Evolutionary conservation across 2,113 vertebrate species (phyloP), one percentile per base, ranked within the genome.

Genomic region (Zootoca vivipara): DNA sequence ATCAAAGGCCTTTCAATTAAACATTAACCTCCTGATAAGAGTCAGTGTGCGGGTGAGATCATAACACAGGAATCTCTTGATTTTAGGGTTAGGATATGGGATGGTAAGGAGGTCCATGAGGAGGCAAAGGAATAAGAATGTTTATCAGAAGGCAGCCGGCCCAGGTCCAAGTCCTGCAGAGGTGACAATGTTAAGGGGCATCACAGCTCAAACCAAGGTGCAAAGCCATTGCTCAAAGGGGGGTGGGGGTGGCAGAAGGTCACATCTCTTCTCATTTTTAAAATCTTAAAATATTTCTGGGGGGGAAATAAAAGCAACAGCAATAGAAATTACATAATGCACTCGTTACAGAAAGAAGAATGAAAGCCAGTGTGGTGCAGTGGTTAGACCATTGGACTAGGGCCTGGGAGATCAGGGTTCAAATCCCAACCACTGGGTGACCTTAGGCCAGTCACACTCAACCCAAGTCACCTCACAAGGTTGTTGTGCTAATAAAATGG

Each of bases 21-120:
- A 82, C 84, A 86, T 82, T 90, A 90, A 85, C 69, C 24, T 52
- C 30, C 40, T 78, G 58, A 28, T 67, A 77, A 85, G 10, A 72
- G 10, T 64, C 56, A 72, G 30, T 13, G 8, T 65, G 72, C 72
- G 18, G 18, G 26, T 28, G 72, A 28, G 33, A 20, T 85, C 78
- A 77, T 62, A 38, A 64, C 26, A 65, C 4, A n/a, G 56, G 52
- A 85, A 65, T 35, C 38, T 26, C 33, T 18, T 77, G 33, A 8
- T 40, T 42, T 75, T 35, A 33, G 56, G 58, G 12, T 88, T 67
- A 74, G 30, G 70, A 74, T 64, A 24, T 24, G 33, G 18, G 52
- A 26, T 33, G 10, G 35, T 67, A 85, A 24, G 16, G 52, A 74
- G 70, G 33, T 18, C 33, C 28, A 9, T n/a, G 40, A 46, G 3